phyloP scores from a whole-genome alignment of 2,113 vertebrate genomes.

The Albula goreensis region DNA sequence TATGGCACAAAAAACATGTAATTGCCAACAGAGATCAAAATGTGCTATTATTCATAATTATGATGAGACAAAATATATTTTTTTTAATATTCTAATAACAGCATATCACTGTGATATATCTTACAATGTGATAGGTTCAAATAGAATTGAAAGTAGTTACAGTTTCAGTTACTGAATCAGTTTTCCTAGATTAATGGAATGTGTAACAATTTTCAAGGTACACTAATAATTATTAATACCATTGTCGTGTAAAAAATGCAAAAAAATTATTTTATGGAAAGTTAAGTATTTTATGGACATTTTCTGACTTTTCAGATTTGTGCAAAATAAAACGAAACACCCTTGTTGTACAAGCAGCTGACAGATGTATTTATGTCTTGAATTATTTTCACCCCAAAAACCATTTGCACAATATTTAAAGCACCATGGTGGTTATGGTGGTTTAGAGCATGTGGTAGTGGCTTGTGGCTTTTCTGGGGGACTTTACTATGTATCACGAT shows the following conservation, averaged over 20 bases:
- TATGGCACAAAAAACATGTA: no score
- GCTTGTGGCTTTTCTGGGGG: slow-evolving; percentile 1
- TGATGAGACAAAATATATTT: no score
- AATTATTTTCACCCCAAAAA: neutral
- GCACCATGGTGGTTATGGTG: neutral
- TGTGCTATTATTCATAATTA: no score
- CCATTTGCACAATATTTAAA: slow-evolving; percentile 5
- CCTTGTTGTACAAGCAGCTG: slow-evolving; percentile 5
- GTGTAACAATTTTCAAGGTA: no score
- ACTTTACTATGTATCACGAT: neutral
- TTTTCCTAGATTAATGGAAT: neutral
- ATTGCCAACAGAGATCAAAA: no score
- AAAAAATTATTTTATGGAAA: no score
- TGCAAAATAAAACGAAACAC: neutral
- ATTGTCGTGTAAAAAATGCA: no score
- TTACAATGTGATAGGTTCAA: neutral
- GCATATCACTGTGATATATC: neutral
- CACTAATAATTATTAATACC: no score
- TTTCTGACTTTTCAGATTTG: no score
- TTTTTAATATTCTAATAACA: no score
- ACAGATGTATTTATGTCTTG: neutral
- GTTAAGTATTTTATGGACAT: no score
- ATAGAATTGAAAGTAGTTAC: neutral
- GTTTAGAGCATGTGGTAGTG: neutral
- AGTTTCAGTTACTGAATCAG: neutral